phyloP scores from a whole-genome alignment of 2,888 invertebrate genomes.

The Orchesella flavescens region DNA sequence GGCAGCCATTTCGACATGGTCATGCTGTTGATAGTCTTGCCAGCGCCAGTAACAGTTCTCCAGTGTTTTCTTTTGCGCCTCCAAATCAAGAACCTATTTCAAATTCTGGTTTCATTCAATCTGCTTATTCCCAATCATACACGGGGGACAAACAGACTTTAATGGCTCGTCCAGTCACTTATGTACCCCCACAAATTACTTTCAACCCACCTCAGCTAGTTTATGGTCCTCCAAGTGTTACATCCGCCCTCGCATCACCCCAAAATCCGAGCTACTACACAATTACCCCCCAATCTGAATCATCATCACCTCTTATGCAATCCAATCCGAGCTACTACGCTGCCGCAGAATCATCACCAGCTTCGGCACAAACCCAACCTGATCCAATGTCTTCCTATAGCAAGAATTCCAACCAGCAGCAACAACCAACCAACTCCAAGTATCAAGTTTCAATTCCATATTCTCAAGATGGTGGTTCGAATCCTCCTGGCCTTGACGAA shows the following conservation, averaged over 20 bases:
- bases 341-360: constrained; percentile 1
- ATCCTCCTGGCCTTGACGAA: constrained; percentile 16
- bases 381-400: neutral
- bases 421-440: neutral
- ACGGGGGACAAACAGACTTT: neutral
- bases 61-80: neutral
- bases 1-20: too few species aligned
- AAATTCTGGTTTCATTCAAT: neutral
- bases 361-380: neutral
- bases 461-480: neutral
- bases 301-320: too few species aligned
- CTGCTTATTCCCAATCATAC: neutral
- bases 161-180: constrained; percentile 30
- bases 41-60: neutral
- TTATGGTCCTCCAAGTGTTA: constrained; percentile 23
- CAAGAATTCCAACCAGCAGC: neutral
- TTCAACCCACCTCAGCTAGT: constrained; percentile 38
- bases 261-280: too few species aligned
- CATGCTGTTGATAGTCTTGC: too few species aligned
- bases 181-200: constrained; percentile 18
- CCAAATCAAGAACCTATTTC: too few species aligned
- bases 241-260: neutral
- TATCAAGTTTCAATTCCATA: neutral
- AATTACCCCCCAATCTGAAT: too few species aligned
- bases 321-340: too few species aligned